phyloP scores from a whole-genome alignment of 92 coral and sea anemone genomes.

The Palythoa grandis region DNA sequence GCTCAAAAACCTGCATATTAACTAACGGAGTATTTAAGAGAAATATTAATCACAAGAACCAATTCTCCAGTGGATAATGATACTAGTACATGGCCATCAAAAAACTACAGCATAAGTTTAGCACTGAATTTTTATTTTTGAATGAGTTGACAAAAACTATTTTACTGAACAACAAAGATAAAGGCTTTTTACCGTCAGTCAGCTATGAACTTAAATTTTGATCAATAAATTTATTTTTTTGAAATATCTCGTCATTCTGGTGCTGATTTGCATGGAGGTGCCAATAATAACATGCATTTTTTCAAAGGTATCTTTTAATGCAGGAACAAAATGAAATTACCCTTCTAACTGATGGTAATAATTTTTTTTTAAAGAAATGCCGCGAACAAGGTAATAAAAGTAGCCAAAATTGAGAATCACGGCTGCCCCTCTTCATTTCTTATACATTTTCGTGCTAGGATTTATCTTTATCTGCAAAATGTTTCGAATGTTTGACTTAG shows the following conservation, averaged over 20 bases:
- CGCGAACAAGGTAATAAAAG: neutral
- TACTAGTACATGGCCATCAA: neutral
- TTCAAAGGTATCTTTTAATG: neutral
- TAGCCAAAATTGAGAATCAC: neutral
- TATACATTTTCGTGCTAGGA: neutral
- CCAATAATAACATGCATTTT: no score
- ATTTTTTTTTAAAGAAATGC: neutral
- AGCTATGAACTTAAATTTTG: neutral
- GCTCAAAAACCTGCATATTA: neutral
- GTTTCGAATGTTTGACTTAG: neutral
- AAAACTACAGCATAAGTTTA: neutral
- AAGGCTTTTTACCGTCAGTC: neutral
- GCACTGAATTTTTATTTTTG: neutral
- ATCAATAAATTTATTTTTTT: neutral
- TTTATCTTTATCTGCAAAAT: slow-evolving; percentile 20
- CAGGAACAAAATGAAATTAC: neutral
- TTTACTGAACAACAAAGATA: neutral
- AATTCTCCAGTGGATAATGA: neutral
- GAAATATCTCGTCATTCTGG: neutral
- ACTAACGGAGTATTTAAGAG: neutral
- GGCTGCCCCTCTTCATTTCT: slow-evolving; percentile 3
- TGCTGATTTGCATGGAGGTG: no score
- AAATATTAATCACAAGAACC: neutral
- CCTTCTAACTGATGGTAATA: neutral
- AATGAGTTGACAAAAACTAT: neutral